Evolutionary conservation across 2,797 vertebrate species (phyloP).

Genomic region (Mus minutoides): DNA sequence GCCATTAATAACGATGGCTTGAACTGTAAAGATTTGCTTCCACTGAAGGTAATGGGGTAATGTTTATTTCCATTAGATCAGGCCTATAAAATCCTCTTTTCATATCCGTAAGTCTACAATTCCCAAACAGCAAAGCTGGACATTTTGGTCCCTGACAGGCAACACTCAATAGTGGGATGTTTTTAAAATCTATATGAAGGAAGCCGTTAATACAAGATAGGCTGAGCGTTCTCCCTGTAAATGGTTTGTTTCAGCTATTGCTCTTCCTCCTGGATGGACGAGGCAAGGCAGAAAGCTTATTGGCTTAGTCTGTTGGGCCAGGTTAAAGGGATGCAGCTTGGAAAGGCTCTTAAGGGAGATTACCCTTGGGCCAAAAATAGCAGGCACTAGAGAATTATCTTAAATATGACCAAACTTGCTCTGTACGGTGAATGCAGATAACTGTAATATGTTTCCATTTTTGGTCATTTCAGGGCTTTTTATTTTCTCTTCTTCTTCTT

Average conservation of each 20-base stretch:
- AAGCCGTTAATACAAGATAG: conserved; percentile 86
- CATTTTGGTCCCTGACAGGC: conserved; percentile 85
- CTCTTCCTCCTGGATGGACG: conserved; percentile 83
- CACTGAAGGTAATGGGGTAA: conserved; percentile 77
- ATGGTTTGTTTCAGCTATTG: conserved; percentile 89
- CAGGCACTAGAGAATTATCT: conserved; percentile 92
- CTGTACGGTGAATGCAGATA: conserved; percentile 90
- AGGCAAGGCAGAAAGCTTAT: conserved; percentile 93
- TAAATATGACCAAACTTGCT: conserved; percentile 91
- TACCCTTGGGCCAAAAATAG: conserved; percentile 97
- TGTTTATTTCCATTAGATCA: conserved; percentile 83
- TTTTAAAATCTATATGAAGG: conserved; percentile 81
- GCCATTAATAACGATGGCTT: conserved; percentile 69
- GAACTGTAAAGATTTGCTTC: conserved; percentile 78
- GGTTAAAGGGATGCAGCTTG: conserved; percentile 95
- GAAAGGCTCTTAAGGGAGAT: conserved; percentile 96
- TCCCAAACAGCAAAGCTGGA: conserved; percentile 85
- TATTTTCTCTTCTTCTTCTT: conserved; percentile 77
- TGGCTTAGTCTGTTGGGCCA: conserved; percentile 96
- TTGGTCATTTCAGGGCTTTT: conserved; percentile 86
- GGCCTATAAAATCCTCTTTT: conserved; percentile 84
- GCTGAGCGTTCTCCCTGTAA: conserved; percentile 81
- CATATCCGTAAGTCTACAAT: conserved; percentile 76
- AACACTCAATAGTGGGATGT: conserved; percentile 80
- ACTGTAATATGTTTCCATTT: conserved; percentile 91